Conservation (phyloP, 2,888 invertebrate species). For the Athrips mouffetella region DNA sequence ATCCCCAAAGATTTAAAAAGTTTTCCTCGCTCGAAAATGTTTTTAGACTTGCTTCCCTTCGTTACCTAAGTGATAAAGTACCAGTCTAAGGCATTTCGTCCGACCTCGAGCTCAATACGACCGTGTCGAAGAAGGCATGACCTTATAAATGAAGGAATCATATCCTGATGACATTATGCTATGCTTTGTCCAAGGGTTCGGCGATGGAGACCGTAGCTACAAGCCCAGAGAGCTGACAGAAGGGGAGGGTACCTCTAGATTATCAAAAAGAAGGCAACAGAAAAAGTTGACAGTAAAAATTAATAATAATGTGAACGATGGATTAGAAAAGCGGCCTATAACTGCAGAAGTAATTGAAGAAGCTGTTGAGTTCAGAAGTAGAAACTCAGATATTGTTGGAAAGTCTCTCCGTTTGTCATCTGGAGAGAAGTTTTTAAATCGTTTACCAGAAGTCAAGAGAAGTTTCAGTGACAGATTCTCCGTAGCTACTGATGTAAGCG, state of each 20-base stretch:
- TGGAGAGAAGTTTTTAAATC: slow-evolving; percentile 38
- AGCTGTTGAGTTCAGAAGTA: slow-evolving; percentile 39
- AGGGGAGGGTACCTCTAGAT: slow-evolving; percentile 37
- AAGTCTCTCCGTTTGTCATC: slow-evolving; percentile 58
- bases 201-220: slow-evolving; percentile 58
- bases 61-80: slow-evolving; percentile 10
- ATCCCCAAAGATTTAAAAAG: slow-evolving; percentile 10
- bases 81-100: slow-evolving; percentile 25
- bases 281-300: slow-evolving; percentile 25
- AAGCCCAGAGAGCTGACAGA: slow-evolving; percentile 52
- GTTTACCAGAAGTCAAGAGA: slow-evolving; percentile 62
- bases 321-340: slow-evolving; percentile 14
- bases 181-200: slow-evolving; percentile 84
- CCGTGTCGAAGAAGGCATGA: slow-evolving; percentile 41
- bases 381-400: slow-evolving; percentile 43
- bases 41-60: slow-evolving; percentile 26
- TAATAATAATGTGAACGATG: slow-evolving; percentile 32
- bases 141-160: slow-evolving; percentile 73
- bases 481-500: slow-evolving; percentile 55
- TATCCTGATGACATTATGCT: slow-evolving; percentile 80
- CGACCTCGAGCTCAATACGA: slow-evolving; percentile 33
- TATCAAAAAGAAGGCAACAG: slow-evolving; percentile 40
- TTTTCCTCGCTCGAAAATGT: slow-evolving; percentile 32
- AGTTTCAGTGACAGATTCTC: slow-evolving; percentile 72
- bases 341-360: slow-evolving; percentile 28